Evolutionary conservation across 2,797 vertebrate genomes (phyloP).

Genomic region (Microchirus variegatus): DNA sequence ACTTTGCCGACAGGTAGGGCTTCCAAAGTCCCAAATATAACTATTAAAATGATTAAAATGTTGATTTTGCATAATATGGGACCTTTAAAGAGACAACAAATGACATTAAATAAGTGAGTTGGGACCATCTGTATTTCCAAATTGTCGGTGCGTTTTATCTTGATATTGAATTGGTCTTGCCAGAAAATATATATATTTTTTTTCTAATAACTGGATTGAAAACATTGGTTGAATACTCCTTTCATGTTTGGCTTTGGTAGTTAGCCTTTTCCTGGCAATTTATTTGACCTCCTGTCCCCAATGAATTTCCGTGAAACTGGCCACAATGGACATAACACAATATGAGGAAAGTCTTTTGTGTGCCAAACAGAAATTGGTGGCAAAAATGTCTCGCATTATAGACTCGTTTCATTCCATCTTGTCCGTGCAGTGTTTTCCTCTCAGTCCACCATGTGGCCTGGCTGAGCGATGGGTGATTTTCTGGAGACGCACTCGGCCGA

Average conservation of each 20-base stretch:
- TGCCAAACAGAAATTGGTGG: constrained; percentile 40
- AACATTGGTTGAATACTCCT: constrained; percentile 20
- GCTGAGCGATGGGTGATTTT: constrained; percentile 68
- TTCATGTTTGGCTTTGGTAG: constrained; percentile 25
- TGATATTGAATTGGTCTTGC: constrained; percentile 23
- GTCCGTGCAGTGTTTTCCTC: constrained; percentile 31
- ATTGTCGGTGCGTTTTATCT: constrained; percentile 4
- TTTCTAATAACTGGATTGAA: constrained; percentile 18
- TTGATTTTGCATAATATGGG: too few species aligned
- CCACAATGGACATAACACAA: constrained; percentile 36
- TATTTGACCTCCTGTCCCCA: constrained; percentile 47
- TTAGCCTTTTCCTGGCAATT: constrained; percentile 39
- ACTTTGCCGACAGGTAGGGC: too few species aligned
- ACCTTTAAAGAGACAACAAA: constrained; percentile 32
- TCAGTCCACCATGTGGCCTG: constrained; percentile 43
- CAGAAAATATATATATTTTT: constrained; percentile 38
- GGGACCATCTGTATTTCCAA: neutral
- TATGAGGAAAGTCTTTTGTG: constrained; percentile 37
- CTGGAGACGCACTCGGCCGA: constrained; percentile 70
- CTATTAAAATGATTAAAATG: too few species aligned
- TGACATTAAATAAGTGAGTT: neutral
- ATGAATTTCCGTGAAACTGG: constrained; percentile 50
- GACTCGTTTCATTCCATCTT: constrained; percentile 49
- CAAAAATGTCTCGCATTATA: constrained; percentile 44
- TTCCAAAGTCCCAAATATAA: too few species aligned